Evolutionary conservation across 35 echinoderm and acorn worm species (phyloP).

Genomic region (Strongylocentrotus purpuratus): DNA sequence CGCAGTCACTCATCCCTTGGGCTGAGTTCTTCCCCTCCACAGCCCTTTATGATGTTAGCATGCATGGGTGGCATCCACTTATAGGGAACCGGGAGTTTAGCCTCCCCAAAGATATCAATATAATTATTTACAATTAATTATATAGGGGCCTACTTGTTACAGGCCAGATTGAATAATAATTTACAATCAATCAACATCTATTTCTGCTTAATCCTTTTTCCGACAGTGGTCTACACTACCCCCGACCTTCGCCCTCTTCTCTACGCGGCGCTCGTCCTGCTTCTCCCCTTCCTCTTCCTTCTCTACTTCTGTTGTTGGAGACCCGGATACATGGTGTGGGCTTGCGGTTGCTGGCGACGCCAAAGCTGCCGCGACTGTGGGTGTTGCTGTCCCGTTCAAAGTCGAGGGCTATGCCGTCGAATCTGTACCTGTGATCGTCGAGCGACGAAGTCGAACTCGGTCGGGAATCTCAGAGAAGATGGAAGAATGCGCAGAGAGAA

Average conservation of each 20-base stretch:
- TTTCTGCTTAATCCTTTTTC: neutral
- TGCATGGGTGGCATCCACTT: no score
- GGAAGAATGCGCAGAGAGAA: neutral
- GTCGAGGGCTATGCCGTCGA: slow-evolving; percentile 40
- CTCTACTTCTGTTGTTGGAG: slow-evolving; percentile 75
- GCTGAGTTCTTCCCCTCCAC: no score
- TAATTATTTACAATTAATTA: no score
- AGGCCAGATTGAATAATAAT: no score
- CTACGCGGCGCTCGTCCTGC: slow-evolving; percentile 31
- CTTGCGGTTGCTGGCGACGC: slow-evolving; percentile 55
- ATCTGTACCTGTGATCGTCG: slow-evolving; percentile 23
- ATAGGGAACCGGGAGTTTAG: no score
- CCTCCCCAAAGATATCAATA: no score
- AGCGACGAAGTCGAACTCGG: slow-evolving; percentile 29
- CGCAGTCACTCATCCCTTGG: no score
- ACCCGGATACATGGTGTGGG: slow-evolving; percentile 68
- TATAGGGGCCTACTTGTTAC: no score
- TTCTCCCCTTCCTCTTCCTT: slow-evolving; percentile 36
- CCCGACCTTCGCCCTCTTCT: slow-evolving; percentile 49
- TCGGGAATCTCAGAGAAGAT: neutral
- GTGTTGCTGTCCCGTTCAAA: slow-evolving; percentile 47
- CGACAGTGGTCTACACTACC: slow-evolving; percentile 43
- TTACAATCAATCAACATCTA: no score
- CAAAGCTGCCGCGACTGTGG: slow-evolving; percentile 44
- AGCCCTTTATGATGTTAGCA: no score